Evolutionary conservation across 2,888 invertebrate species (phyloP), one percentile per base, ranked within the genome.

Genomic region (Trisateles emortualis): DNA sequence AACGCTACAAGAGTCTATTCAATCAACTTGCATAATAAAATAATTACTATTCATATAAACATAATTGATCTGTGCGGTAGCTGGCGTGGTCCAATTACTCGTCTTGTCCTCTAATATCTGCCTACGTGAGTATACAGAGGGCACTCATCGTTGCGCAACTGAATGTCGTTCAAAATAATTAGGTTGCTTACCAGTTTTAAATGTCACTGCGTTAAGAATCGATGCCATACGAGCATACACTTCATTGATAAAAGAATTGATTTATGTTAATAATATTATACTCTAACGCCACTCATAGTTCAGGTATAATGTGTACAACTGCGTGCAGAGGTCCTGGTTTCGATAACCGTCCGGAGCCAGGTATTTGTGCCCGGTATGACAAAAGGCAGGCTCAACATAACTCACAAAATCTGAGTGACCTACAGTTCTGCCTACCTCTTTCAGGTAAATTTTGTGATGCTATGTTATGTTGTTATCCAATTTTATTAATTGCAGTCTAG

Each of bases 131-230:
- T 69, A 72, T 70, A 71, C 65, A 56, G 72, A 68, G 66, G 59
- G 68, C 74, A 77, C 59, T 72, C 64, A 68, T 62, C 54, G 60
- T 83, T 83, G 71, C 74, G 68, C 71, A 78, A 81, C 68, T 55
- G 60, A 81, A 78, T 75, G 68, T 72, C 53, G 63, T 59, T 73
- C 74, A 74, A 64, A 79, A 74, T 82, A 81, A 83, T 84, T 83
- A 83, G 76, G 68, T 70, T 72, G 64, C n/a, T n/a, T n/a, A n/a
- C 73, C 65, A 52, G 70, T 53, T 72, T 64, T 71, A 84, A 86
- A 86, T 85, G 83, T 81, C 84, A 83, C 71, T 62, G 72, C 75
- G 74, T 71, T 79, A 72, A 81, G 71, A 78, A 47, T 68, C 71
- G 60, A 66, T 79, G 62, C 62, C 29, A n/a, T n/a, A n/a, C n/a